phyloP scores from a whole-genome alignment of 1,140 invertebrate species.

The Limonius californicus region DNA sequence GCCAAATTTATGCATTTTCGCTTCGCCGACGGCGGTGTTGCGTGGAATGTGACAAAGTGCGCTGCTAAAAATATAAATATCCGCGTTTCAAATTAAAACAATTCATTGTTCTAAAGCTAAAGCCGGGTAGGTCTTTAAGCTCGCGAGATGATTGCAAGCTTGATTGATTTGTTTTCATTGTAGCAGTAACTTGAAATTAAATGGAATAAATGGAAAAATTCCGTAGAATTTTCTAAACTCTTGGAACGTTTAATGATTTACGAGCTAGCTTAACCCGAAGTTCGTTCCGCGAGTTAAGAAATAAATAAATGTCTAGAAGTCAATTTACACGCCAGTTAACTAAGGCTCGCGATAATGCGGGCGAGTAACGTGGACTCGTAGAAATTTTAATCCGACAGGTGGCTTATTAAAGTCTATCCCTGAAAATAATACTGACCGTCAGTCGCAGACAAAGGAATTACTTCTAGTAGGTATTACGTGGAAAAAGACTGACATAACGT shows the following conservation, averaged over 20 bases:
- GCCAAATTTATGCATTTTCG: constrained; percentile 1
- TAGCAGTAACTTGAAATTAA: no score
- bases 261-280: background rate
- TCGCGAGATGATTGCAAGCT: no score
- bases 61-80: no score
- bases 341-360: constrained; percentile 3
- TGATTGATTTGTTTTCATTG: no score
- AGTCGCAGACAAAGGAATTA: constrained; percentile 12
- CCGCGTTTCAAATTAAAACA: no score
- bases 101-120: no score
- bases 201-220: no score
- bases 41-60: no score
- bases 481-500: constrained; percentile 4
- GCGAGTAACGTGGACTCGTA: constrained; percentile 1
- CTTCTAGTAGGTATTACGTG: background rate
- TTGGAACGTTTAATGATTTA: no score
- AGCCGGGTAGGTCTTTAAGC: no score
- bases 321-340: constrained; percentile 9
- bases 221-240: no score
- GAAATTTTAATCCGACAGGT: constrained; percentile 18
- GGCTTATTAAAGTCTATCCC: constrained; percentile 17
- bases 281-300: background rate
- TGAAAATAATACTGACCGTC: constrained; percentile 15
- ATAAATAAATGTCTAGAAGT: constrained; percentile 6
- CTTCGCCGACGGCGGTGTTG: background rate